Evolutionary conservation across 2,113 vertebrate genomes (phyloP).

Genomic region (Psittacara wagleri): DNA sequence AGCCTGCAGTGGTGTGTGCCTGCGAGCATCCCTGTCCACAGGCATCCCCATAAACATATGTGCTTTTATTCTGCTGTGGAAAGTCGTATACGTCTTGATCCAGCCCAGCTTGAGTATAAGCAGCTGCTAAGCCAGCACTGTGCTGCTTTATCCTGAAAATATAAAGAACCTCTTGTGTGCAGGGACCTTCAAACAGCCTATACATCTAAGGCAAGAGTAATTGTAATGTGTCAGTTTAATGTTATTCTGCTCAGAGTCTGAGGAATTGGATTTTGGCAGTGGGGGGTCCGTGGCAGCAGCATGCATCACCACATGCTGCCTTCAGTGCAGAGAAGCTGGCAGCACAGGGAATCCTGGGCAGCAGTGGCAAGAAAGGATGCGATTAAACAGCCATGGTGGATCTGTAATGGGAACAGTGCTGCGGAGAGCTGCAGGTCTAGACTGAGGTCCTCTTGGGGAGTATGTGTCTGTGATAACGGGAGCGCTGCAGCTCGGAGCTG

Average conservation of each 20-base stretch:
- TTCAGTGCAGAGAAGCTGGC: background rate
- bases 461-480: background rate
- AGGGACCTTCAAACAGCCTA: background rate
- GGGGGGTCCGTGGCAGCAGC: background rate
- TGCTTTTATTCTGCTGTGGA: background rate
- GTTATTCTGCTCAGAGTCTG: background rate
- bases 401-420: background rate
- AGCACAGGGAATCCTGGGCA: background rate
- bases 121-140: background rate
- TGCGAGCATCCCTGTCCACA: background rate
- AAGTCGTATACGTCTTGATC: background rate
- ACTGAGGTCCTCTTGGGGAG: background rate
- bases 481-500: background rate
- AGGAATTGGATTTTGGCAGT: background rate
- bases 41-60: accelerated
- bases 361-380: background rate
- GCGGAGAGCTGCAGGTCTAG: background rate
- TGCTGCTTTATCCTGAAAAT: no score
- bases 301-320: background rate
- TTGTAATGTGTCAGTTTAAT: background rate
- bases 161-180: background rate
- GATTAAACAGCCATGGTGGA: background rate
- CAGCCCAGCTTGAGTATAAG: background rate
- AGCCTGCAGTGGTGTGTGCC: background rate
- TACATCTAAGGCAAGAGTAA: background rate